Conservation (phyloP, 2,113 vertebrate species). For the Nicator chloris region DNA sequence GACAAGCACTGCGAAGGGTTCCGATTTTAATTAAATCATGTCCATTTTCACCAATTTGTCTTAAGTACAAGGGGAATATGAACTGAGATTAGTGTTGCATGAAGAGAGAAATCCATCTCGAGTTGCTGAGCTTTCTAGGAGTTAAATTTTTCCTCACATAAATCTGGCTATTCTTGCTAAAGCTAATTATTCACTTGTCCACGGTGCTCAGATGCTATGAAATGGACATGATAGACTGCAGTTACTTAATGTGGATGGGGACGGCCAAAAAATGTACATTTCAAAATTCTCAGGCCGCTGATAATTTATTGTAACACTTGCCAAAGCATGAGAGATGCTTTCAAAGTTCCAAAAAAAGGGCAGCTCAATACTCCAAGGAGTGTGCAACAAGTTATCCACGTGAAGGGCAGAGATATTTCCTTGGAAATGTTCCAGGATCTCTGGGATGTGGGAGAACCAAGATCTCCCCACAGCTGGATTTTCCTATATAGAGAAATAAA, state of each 20-base stretch:
- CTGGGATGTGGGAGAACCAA: neutral
- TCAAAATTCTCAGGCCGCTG: neutral
- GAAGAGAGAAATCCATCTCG: conserved; percentile 38
- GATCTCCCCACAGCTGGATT: neutral
- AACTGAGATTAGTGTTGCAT: conserved; percentile 47
- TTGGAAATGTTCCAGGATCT: neutral
- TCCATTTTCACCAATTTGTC: conserved; percentile 39
- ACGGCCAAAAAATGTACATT: conserved; percentile 22
- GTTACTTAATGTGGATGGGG: conserved; percentile 16
- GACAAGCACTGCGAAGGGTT: neutral
- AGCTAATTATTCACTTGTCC: conserved; percentile 53
- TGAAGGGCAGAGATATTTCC: neutral
- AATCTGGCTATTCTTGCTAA: conserved; percentile 48
- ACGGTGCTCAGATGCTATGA: conserved; percentile 3
- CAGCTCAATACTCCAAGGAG: neutral
- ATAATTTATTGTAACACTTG: neutral
- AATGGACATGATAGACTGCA: conserved; percentile 38
- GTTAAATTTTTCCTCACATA: conserved; percentile 48
- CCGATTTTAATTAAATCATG: conserved; percentile 54
- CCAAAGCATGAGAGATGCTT: neutral
- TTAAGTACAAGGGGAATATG: conserved; percentile 50
- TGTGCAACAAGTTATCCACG: neutral
- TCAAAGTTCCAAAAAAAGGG: neutral
- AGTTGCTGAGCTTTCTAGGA: conserved; percentile 44
- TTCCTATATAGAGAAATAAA: neutral